Conservation (phyloP, 2,888 invertebrate species). For the Adineta ricciae region DNA sequence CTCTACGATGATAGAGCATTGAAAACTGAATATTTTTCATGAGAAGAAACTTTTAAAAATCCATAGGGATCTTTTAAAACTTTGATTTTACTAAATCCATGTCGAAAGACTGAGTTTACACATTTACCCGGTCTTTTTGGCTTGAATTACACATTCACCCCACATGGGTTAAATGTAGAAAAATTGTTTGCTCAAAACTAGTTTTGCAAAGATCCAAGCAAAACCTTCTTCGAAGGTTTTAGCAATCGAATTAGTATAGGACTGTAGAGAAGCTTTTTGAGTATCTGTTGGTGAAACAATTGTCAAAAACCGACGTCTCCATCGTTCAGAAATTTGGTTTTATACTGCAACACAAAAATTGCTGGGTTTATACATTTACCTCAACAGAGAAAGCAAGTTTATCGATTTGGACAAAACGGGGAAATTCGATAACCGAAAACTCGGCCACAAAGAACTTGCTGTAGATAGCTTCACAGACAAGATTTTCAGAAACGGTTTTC, state of each 20-base stretch:
- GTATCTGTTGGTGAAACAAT: neutral
- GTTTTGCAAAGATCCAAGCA: neutral
- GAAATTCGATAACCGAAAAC: neutral
- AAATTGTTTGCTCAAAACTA: neutral
- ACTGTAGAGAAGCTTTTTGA: neutral
- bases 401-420: neutral
- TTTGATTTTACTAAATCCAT: neutral
- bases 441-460: neutral
- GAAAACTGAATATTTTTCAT: neutral
- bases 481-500: neutral
- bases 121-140: neutral
- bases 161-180: neutral
- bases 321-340: neutral
- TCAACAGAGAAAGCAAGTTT: neutral
- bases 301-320: neutral
- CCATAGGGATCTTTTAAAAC: neutral
- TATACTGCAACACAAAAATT: neutral
- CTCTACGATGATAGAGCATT: neutral
- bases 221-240: neutral
- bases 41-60: neutral
- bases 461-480: neutral
- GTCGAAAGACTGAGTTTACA: neutral
- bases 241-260: neutral
- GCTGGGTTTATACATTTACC: neutral
- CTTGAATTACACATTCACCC: neutral